Evolutionary conservation across 2,888 invertebrate species (phyloP).

Genomic region (Idaea aversata): DNA sequence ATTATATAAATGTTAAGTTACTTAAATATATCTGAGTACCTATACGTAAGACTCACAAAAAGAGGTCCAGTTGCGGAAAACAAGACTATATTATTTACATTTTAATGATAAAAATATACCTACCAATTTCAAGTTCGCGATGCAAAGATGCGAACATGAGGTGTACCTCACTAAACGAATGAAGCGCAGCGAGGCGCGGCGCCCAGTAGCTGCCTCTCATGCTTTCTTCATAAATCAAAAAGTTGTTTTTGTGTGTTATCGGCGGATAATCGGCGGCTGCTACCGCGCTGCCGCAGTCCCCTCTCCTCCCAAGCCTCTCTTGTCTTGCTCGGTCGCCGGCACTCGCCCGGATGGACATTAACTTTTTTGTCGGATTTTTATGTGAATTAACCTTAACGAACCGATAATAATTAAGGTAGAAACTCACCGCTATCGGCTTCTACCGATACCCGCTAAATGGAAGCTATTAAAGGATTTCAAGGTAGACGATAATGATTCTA

Average conservation of each 20-base stretch:
- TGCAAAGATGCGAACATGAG: neutral
- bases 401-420: conserved; percentile 49
- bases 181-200: conserved; percentile 49
- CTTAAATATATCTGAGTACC: conserved; percentile 11
- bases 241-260: conserved; percentile 77
- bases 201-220: conserved; percentile 71
- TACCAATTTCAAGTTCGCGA: neutral
- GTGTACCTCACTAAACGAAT: conserved; percentile 47
- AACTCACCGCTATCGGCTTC: conserved; percentile 41
- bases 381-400: conserved; percentile 61
- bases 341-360: conserved; percentile 54
- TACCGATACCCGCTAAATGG: conserved; percentile 49
- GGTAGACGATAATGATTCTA: conserved; percentile 45
- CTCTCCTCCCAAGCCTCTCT: conserved; percentile 28
- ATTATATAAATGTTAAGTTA: conserved; percentile 25
- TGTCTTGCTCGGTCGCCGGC: conserved; percentile 30
- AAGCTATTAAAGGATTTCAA: conserved; percentile 59
- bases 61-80: too few species aligned
- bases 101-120: neutral
- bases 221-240: conserved; percentile 79
- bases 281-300: conserved; percentile 55
- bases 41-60: too few species aligned
- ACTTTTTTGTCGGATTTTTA: conserved; percentile 62
- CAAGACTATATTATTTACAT: neutral
- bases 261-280: conserved; percentile 73